Percentiles rank a stretch among this genome's conserved stretches.
phyloP scores from a whole-genome alignment of 2,113 vertebrate species.

The Chionomys nivalis region DNA sequence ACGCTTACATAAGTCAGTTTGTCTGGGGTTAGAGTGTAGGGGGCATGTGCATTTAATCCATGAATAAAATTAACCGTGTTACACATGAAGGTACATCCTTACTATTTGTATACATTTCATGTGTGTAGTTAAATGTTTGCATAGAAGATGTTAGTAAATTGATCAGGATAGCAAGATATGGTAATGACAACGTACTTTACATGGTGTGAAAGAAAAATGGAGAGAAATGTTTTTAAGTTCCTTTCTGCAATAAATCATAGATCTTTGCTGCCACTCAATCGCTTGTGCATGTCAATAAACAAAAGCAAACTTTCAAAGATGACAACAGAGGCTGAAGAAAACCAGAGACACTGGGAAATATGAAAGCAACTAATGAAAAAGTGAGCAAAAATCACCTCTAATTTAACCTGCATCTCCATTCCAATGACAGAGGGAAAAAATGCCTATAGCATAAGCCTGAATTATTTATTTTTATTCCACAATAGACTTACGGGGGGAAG shows the following conservation, averaged over 20 bases:
- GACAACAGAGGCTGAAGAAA: background rate
- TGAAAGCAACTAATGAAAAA: background rate
- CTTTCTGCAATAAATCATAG: background rate
- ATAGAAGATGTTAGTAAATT: background rate
- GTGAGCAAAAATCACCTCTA: background rate
- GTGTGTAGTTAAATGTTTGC: background rate
- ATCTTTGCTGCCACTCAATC: background rate
- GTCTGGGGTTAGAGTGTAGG: background rate
- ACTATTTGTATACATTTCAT: background rate
- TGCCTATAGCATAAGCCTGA: background rate
- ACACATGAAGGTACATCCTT: background rate
- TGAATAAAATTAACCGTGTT: background rate
- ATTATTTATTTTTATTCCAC: slow-evolving; percentile 22
- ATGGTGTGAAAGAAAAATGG: fast-evolving
- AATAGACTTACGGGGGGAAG: background rate
- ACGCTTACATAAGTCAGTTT: fast-evolving
- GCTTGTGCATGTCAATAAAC: background rate
- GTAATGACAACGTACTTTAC: background rate
- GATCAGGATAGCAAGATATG: background rate
- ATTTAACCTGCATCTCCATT: background rate
- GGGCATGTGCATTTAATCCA: background rate
- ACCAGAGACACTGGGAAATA: background rate
- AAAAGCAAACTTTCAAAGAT: background rate
- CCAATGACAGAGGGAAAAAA: background rate
- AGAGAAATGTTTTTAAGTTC: background rate